Base-by-base conservation (phyloP, 35 echinoderm and acorn worm genomes). In the Nesometra sesokonis region DNA sequence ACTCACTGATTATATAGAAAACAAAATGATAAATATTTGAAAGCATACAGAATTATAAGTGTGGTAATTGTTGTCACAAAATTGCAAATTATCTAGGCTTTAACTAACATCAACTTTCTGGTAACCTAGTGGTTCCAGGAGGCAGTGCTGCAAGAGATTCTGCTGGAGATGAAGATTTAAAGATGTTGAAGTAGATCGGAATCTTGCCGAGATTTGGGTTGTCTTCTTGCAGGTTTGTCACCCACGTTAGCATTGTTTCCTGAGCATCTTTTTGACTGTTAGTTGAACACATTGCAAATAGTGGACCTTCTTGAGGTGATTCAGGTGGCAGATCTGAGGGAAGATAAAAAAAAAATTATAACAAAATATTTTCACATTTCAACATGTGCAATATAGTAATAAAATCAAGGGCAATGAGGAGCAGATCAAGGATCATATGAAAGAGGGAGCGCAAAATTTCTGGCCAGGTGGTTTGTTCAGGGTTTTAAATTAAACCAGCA, bases 241-340 rank as follows among this genome's bases (percentile, higher is more conserved):
- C 84, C 95, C 95, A 97, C 7, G 32, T 77, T 31, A 77, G 88
- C 0, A 97, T 87, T 3, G 87, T 80, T 35, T 88, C 90, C 36
- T 89, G 85, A 52, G 34, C 84, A 21, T 83, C 86, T 13, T 11
- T 19, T 27, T 67, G 0, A 34, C 87, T 83, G 82, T 79, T 92
- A 29, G 92, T 94, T 85, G 91, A 90, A 67, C 95, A 97, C 89
- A 97, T 93, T 33, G 95, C 95, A 82, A 91, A 97, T 19, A 97
- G 87, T 0, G 93, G 84, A 27, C 95, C 92, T 86, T 97, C 95
- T 29, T 36, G n/a, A 1, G 78, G 89, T 2, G 84, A 32, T 83
- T 85, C 78, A 30, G 83, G 84, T 34, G 76, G 40, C 34, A 27
- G 37, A 35, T 84, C 31, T 34, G 35, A 83, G 31, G 78, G 27